Percentiles rank a stretch among this genome's conserved stretches.
Conservation (phyloP, 2,113 vertebrate species). For the Vicugna pacos region DNA sequence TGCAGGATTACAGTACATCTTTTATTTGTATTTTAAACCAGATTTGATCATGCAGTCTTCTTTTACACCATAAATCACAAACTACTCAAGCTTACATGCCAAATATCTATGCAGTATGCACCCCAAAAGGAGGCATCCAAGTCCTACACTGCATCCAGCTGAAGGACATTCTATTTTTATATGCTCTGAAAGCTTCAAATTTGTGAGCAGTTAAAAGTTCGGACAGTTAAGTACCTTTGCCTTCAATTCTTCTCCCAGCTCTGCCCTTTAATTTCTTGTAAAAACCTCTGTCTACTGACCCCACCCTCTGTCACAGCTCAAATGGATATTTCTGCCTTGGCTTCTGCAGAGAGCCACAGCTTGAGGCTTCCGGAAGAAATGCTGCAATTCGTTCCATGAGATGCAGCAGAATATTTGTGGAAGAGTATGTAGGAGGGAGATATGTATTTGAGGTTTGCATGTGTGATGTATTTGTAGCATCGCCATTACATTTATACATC, state of each 20-base stretch:
- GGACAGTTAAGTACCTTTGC: slow-evolving; percentile 48
- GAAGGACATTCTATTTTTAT: slow-evolving; percentile 76
- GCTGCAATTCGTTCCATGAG: slow-evolving; percentile 32
- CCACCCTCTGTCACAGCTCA: slow-evolving; percentile 10
- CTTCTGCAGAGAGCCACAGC: slow-evolving; percentile 14
- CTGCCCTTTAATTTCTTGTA: slow-evolving; percentile 67
- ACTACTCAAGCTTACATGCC: background rate
- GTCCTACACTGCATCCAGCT: slow-evolving; percentile 1
- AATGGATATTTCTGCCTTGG: slow-evolving; percentile 55
- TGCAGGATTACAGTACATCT: background rate
- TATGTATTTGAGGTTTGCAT: slow-evolving; percentile 63
- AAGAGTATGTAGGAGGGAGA: slow-evolving; percentile 64
- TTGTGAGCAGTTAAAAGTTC: slow-evolving; percentile 64
- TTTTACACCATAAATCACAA: slow-evolving; percentile 30
- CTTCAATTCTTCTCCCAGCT: slow-evolving; percentile 11
- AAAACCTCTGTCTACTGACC: slow-evolving; percentile 53
- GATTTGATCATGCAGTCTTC: background rate
- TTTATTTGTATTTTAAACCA: slow-evolving; percentile 64
- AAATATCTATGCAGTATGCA: background rate
- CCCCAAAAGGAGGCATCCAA: background rate
- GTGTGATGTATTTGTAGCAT: slow-evolving; percentile 67
- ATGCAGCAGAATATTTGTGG: slow-evolving; percentile 63
- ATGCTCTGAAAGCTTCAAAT: slow-evolving; percentile 66
- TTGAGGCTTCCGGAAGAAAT: slow-evolving; percentile 46
- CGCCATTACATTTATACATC: slow-evolving; percentile 54